phyloP scores from a whole-genome alignment of 2,113 vertebrate species.

The Microtus montanus region DNA sequence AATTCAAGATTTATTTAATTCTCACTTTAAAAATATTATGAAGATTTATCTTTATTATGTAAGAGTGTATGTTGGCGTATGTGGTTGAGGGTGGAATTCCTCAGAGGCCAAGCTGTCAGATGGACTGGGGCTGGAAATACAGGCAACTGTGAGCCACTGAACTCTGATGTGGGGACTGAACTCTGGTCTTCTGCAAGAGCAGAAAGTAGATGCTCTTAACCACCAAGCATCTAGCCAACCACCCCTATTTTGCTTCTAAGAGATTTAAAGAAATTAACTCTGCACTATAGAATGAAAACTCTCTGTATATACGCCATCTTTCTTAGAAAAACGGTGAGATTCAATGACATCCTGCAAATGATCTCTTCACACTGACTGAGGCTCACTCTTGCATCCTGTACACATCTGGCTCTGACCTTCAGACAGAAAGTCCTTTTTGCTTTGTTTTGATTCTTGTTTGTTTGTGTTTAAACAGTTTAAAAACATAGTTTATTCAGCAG shows the following conservation, averaged over 20 bases:
- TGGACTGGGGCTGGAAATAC: background rate
- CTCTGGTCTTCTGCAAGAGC: background rate
- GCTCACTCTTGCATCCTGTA: slow-evolving; percentile 61
- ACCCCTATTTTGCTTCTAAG: background rate
- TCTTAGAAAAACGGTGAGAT: background rate
- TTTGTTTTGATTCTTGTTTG: background rate
- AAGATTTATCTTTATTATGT: background rate
- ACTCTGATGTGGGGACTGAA: background rate
- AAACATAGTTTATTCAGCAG: slow-evolving; percentile 72
- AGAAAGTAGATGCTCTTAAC: background rate
- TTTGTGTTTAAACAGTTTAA: slow-evolving; percentile 3
- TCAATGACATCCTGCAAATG: slow-evolving; percentile 36
- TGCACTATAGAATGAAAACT: background rate
- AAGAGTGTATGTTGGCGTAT: background rate
- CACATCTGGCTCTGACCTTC: slow-evolving; percentile 48
- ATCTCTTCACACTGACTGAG: slow-evolving; percentile 50
- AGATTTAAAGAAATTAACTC: background rate
- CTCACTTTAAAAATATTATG: background rate
- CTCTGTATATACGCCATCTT: accelerated
- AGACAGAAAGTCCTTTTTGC: background rate
- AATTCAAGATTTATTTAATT: background rate
- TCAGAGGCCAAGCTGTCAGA: background rate
- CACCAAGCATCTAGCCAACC: background rate
- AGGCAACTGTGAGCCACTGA: background rate
- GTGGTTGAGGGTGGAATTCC: background rate